phyloP scores from a whole-genome alignment of 2,113 vertebrate species.

The Heterochromis multidens region DNA sequence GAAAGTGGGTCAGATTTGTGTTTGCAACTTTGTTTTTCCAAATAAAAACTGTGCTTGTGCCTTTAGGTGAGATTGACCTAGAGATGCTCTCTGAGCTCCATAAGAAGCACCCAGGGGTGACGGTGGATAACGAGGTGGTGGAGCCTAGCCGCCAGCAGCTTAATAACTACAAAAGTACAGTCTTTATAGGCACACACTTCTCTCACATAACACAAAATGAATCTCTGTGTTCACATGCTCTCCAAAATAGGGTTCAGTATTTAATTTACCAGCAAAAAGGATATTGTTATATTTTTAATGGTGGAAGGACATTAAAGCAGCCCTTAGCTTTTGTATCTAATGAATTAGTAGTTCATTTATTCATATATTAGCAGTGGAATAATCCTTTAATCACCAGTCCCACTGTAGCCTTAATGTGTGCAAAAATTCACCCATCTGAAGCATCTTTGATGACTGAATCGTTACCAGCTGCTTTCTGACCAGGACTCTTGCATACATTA shows the following conservation, averaged over 20 bases:
- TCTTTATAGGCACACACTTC: not conserved
- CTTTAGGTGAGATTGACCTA: conserved; percentile 80
- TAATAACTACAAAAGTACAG: conserved; percentile 78
- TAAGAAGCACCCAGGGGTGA: conserved; percentile 71
- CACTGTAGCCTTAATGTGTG: not conserved
- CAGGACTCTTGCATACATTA: not conserved
- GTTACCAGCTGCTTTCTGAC: not conserved
- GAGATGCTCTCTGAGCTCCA: conserved; percentile 80
- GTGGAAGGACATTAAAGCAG: not conserved
- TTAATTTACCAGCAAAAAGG: not conserved
- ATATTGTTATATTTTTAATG: not conserved
- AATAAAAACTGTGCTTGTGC: not conserved
- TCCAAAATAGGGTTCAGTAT: not conserved
- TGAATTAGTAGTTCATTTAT: not conserved
- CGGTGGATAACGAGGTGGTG: conserved; percentile 80
- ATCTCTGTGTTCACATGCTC: not conserved
- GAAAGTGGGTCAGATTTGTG: not conserved
- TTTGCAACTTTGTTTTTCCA: not conserved
- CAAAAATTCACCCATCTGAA: not conserved
- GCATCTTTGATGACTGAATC: not conserved
- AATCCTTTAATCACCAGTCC: not conserved
- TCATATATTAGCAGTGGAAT: not conserved
- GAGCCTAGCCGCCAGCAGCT: conserved; percentile 82
- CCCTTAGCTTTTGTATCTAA: not conserved
- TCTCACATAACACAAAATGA: not conserved